Evolutionary conservation across 2,113 vertebrate species (phyloP), one percentile per base, ranked within the genome.

Genomic region (Nannospalax galili): DNA sequence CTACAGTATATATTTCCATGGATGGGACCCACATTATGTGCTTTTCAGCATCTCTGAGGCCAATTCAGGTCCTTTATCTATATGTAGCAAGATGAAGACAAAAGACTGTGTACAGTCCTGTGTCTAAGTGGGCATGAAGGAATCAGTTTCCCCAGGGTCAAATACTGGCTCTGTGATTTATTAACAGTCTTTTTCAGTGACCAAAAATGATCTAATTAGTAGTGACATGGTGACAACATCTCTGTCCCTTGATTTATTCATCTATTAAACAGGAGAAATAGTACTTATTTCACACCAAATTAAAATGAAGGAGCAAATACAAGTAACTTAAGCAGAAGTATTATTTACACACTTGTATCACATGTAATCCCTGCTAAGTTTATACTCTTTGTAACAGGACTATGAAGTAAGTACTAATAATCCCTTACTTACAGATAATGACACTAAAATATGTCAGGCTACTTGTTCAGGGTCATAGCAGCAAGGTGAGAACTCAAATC

Each of bases 391-490:
- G 19, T 80, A 82, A 88, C 7, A 62, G 67, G 22, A 12, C 35
- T 88, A 81, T 85, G 67, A 94, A 88, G 40, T 80, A 45, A 62
- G 62, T 70, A 75, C 24, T 58, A 75, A 81, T 37, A 3, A 88
- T 74, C 60, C 52, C 32, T 72, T 90, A 64, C 86, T 93, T 80
- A 92, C 11, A 56, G 64, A 88, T 73, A 67, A 30, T 17, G 56
- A 95, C 93, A 93, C 24, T 32, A 79, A 95, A 62, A 90, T n/a
- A 86, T 91, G 40, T 74, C 92, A 75, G 74, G n/a, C 78, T 81
- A n/a, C 65, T 60, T 91, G 37, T 72, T 60, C 56, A 90, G 37
- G 35, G 56, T 85, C 77, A 90, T 28, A 85, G 37, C 28, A 45
- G 65, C 40, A 92, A 52, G 93, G 20, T 26, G 22, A 81, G 45